Conservation (phyloP, 2,888 invertebrate genomes). For the Dioctria rufipes region DNA sequence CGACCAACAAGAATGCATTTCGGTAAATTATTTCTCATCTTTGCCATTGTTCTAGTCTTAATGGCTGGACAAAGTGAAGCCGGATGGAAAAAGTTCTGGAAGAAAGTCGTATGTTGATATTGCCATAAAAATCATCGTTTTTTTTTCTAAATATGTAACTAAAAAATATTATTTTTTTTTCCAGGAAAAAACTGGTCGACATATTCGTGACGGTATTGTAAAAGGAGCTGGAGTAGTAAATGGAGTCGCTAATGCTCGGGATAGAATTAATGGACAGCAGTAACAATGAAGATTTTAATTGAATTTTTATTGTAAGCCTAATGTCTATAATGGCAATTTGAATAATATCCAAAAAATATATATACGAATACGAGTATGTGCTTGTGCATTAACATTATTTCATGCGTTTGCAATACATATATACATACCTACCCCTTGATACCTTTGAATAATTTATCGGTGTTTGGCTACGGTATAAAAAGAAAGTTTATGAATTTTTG, state of each 20-base stretch:
- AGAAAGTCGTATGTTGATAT: slow-evolving; percentile 32
- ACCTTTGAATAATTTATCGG: too few species aligned
- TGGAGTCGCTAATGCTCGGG: slow-evolving; percentile 23
- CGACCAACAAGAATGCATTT: slow-evolving; percentile 14
- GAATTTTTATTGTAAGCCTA: too few species aligned
- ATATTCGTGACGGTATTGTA: slow-evolving; percentile 37
- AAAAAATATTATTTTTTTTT: not conserved
- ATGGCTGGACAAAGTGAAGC: slow-evolving; percentile 37
- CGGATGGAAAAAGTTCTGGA: slow-evolving; percentile 35
- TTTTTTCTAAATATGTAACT: too few species aligned
- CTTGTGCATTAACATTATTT: too few species aligned
- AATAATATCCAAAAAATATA: too few species aligned
- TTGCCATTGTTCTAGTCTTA: slow-evolving; percentile 27
- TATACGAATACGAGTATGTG: too few species aligned
- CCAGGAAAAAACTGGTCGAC: slow-evolving; percentile 41
- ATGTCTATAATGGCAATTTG: too few species aligned
- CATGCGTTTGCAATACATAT: too few species aligned
- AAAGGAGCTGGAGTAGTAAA: slow-evolving; percentile 35
- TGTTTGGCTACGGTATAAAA: too few species aligned
- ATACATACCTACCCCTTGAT: too few species aligned
- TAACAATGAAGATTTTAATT: not conserved
- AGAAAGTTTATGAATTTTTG: too few species aligned
- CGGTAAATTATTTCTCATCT: slow-evolving; percentile 28
- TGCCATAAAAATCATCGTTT: not conserved
- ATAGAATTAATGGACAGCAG: slow-evolving; percentile 7